Conservation (phyloP, 2,888 invertebrate genomes). For the Eupithecia dodoneata region DNA sequence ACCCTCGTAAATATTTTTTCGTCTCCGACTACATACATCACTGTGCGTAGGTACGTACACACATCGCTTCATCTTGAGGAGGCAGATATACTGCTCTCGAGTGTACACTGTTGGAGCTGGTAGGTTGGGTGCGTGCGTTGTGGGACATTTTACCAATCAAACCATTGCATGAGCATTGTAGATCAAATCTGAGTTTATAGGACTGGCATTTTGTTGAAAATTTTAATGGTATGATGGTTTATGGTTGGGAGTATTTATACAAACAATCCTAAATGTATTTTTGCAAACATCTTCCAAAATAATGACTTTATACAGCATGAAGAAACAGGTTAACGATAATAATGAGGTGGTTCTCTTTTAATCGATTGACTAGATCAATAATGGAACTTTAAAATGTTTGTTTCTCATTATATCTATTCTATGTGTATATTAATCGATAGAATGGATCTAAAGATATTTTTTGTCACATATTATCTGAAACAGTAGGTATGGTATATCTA, state of each 20-base stretch:
- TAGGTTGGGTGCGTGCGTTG: neutral
- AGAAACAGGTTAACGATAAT: neutral
- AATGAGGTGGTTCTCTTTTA: too few species aligned
- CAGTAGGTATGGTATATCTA: too few species aligned
- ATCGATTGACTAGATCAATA: too few species aligned
- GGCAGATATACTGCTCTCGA: conserved; percentile 10
- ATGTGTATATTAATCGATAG: too few species aligned
- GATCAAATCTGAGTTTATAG: neutral
- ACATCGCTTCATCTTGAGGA: conserved; percentile 22
- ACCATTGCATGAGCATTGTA: neutral
- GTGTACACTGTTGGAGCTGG: neutral
- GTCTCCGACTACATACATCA: conserved; percentile 33
- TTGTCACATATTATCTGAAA: too few species aligned
- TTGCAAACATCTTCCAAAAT: neutral
- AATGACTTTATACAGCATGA: neutral
- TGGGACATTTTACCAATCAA: neutral
- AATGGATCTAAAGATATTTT: too few species aligned
- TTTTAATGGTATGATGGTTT: neutral
- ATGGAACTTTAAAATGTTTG: too few species aligned
- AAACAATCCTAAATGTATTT: neutral
- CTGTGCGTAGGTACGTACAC: conserved; percentile 2
- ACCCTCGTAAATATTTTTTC: conserved; percentile 33
- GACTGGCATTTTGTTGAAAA: neutral
- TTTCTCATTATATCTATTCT: too few species aligned
- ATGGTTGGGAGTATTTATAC: neutral